Evolutionary conservation across 92 coral and sea anemone genomes (phyloP).

Genomic region (Bergia sp.): DNA sequence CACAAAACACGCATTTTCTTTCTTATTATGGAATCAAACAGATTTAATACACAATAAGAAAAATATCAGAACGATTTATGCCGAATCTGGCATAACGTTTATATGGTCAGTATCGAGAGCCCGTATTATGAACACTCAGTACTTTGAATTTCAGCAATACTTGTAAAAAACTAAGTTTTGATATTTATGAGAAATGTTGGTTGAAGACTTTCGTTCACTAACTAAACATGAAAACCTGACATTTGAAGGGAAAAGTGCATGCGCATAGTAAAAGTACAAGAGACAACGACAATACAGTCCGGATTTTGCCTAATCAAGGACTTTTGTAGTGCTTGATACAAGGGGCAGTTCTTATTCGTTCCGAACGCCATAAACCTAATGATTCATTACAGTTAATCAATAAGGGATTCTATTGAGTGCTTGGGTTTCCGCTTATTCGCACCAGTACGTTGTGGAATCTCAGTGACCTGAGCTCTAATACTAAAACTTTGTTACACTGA

Average conservation of each 20-base stretch:
- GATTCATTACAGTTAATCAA: slow-evolving; percentile 5
- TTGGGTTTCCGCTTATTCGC: background rate
- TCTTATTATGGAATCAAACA: no score
- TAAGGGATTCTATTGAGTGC: background rate
- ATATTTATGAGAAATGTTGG: background rate
- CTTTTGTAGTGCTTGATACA: background rate
- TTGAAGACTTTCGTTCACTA: no score
- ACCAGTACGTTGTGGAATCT: background rate
- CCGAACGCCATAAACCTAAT: background rate
- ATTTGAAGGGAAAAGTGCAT: background rate
- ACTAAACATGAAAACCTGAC: no score
- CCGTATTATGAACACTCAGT: no score
- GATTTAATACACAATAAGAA: background rate
- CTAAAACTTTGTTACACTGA: background rate
- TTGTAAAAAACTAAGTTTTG: background rate
- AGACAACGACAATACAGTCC: background rate
- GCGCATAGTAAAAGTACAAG: background rate
- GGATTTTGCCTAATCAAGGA: background rate
- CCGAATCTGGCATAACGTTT: background rate
- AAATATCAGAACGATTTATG: background rate
- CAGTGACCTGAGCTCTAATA: background rate
- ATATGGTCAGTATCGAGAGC: no score
- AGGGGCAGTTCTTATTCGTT: background rate
- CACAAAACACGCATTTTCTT: no score
- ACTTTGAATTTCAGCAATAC: no score